Conservation (phyloP, 1,140 invertebrate species). For the Temnothorax curvispinosus region DNA sequence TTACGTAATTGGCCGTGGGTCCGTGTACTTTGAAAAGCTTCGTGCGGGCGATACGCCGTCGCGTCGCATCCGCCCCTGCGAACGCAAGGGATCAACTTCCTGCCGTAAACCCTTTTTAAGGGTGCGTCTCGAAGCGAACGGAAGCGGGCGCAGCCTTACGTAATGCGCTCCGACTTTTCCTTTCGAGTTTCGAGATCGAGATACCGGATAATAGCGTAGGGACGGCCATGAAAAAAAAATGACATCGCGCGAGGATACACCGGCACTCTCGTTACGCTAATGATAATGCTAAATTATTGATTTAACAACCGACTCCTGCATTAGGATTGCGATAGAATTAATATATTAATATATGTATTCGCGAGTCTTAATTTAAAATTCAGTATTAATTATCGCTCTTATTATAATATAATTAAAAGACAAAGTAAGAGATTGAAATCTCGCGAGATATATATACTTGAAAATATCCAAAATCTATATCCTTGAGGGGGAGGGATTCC, state of each 20-base stretch:
- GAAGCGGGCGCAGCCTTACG: conserved; percentile 70
- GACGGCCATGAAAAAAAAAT: not conserved
- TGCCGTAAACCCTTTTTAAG: conserved; percentile 79
- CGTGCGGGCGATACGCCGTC: conserved; percentile 31
- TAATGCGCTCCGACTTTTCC: conserved; percentile 41
- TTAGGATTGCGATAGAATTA: not conserved
- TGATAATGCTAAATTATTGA: conserved; percentile 6
- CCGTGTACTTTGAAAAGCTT: conserved; percentile 19
- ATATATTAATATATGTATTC: not conserved
- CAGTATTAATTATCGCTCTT: not conserved
- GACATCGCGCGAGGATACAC: not conserved
- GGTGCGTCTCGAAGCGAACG: conserved; percentile 75
- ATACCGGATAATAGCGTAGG: not conserved
- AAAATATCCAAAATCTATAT: conserved; percentile 6
- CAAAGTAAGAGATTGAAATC: not conserved
- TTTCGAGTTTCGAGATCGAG: conserved; percentile 41
- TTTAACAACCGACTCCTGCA: not conserved
- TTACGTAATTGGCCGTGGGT: conserved; percentile 38
- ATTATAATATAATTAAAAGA: not conserved
- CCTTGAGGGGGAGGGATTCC: not conserved
- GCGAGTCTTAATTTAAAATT: not conserved
- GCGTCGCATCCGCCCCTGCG: conserved; percentile 40
- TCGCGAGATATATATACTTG: not conserved
- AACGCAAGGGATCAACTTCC: conserved; percentile 77
- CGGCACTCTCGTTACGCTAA: conserved; percentile 2